Evolutionary conservation across 2,797 vertebrate species (phyloP), one percentile per base, ranked within the genome.

Genomic region (Salmo trutta): DNA sequence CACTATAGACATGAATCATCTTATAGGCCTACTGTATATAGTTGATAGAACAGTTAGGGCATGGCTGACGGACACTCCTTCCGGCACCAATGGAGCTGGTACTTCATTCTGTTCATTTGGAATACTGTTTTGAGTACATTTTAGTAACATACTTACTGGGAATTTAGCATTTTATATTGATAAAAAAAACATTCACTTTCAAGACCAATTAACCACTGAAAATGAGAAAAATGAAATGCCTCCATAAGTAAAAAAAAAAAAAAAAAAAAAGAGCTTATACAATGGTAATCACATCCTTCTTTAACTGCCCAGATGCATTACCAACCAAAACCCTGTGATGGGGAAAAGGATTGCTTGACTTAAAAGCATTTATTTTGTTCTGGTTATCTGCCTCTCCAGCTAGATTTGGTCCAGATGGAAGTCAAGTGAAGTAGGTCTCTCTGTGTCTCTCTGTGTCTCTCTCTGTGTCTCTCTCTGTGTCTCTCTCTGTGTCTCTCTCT

Each of bases 261-360:
- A 1, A 36, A 7, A 73, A 41, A n/a, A 14, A 36, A 59, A 62
- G 52, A 29, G 31, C 31, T 31, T 51, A 62, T 74, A 56, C 27
- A 66, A 62, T 14, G 29, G 36, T 79, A 81, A 82, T 73, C 76
- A 56, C 59, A 56, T 66, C 51, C 52, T 41, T 71, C 54, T 71
- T 51, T 14, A 1, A 27, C 17, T 76, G 29, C 56, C 79, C 64
- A n/a, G 76, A 62, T 75, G 73, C 24, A 54, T 82, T 53, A 82
- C 59, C 21, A 70, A 36, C 21, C 69, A 19, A 41, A 77, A 29
- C 53, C 53, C 59, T 78, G 72, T 80, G 59, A 75, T 73, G 65
- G 75, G 6, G 36, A 36, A 65, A 80, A 67, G 77, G 74, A 78
- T 62, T 17, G 36, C 70, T 79, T 83, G 79, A 82, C 77, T 81